These are phyloP conservation scores for Scophthalmus maximus DNA, from an alignment of 2,113 vertebrate species.

Conservation along the genomic window DNA sequence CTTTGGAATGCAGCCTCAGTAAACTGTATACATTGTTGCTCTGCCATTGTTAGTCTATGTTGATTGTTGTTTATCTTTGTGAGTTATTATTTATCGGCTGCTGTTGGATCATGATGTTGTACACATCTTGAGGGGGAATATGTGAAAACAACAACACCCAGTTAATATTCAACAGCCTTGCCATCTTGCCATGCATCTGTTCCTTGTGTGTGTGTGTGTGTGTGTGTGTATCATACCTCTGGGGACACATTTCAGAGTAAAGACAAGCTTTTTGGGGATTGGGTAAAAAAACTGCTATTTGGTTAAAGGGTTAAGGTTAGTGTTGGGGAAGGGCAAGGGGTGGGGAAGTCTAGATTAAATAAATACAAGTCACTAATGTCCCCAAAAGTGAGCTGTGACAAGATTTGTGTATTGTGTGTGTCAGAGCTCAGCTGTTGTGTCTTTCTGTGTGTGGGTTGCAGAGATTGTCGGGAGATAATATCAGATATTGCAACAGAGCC, in stretches of 20 bases:
- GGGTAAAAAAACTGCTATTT: conserved; percentile 1
- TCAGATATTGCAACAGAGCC: conserved; percentile 53
- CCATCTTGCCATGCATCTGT: conserved; percentile 37
- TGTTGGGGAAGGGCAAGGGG: too few species aligned
- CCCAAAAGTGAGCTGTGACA: too few species aligned
- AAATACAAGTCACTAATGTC: too few species aligned
- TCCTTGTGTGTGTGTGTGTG: not conserved
- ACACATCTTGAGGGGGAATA: conserved; percentile 50
- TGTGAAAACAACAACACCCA: conserved; percentile 42
- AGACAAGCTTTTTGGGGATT: not conserved
- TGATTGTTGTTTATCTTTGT: conserved; percentile 42
- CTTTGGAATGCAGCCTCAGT: not conserved
- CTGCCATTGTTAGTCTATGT: conserved; percentile 38
- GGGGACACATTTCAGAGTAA: not conserved
- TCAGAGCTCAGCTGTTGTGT: conserved; percentile 11
- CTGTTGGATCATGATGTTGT: conserved; percentile 25
- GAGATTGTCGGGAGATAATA: conserved; percentile 38
- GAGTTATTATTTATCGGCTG: conserved; percentile 41
- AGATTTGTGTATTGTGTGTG: too few species aligned
- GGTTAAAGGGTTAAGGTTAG: not conserved
- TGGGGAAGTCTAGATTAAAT: too few species aligned
- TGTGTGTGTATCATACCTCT: not conserved
- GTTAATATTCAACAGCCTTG: conserved; percentile 61
- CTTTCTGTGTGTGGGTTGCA: conserved; percentile 12
- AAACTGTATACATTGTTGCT: conserved; percentile 1